phyloP scores from a whole-genome alignment of 1,140 invertebrate genomes.

The Sarcophaga peregrina region DNA sequence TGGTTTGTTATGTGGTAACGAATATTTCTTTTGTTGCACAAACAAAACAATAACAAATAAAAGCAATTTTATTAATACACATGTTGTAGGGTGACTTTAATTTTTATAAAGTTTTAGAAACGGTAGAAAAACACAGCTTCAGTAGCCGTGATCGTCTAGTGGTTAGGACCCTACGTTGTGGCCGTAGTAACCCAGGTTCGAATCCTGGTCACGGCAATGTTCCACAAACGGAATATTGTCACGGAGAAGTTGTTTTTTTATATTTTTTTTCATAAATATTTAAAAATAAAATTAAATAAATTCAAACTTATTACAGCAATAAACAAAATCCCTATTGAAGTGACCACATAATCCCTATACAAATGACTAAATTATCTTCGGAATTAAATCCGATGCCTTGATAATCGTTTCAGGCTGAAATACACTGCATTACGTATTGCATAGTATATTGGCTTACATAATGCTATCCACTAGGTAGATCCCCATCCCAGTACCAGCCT shows the following conservation, averaged over 20 bases:
- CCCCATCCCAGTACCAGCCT: no score
- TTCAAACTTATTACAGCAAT: background rate
- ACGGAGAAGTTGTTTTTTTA: conserved; percentile 58
- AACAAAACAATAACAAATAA: background rate
- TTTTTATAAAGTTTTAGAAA: background rate
- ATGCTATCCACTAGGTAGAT: no score
- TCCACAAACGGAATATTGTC: conserved; percentile 65
- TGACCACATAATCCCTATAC: no score
- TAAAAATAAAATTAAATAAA: conserved; percentile 47
- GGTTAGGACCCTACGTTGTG: conserved; percentile 88
- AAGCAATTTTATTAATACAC: background rate
- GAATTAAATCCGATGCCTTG: no score
- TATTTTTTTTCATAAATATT: background rate
- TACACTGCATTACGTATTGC: no score
- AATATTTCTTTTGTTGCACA: background rate
- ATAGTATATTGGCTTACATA: no score
- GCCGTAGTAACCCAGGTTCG: conserved; percentile 93
- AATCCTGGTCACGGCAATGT: conserved; percentile 92
- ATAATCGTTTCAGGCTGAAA: no score
- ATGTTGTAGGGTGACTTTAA: background rate
- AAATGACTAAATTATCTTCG: no score
- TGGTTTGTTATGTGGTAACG: background rate
- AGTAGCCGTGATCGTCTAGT: conserved; percentile 82
- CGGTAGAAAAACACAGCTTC: conserved; percentile 23
- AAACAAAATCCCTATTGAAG: no score